Evolutionary conservation across 2,113 vertebrate species (phyloP).

Genomic region (Crotalus helleri): DNA sequence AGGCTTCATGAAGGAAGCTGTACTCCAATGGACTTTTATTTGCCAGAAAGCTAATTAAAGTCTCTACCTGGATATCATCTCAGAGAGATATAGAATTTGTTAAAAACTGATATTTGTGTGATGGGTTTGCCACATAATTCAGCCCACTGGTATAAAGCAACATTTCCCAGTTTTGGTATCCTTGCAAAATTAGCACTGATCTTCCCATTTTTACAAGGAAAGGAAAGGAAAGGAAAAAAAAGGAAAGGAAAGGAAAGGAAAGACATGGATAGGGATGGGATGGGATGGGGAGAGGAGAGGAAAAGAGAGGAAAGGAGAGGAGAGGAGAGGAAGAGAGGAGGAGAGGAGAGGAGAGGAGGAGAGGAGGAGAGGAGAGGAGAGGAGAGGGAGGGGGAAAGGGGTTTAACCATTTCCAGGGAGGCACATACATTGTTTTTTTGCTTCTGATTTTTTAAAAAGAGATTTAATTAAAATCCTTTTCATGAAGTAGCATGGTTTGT

Average conservation of each 20-base stretch:
- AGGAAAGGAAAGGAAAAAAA: neutral
- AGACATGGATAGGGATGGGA: fast-evolving
- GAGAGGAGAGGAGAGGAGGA: too few relatives aligned
- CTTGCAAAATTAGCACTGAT: neutral
- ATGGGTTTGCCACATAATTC: neutral
- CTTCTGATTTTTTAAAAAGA: neutral
- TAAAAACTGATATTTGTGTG: neutral
- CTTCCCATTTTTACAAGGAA: neutral
- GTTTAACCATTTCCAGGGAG: neutral
- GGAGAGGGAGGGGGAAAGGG: too few relatives aligned
- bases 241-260: too few relatives aligned
- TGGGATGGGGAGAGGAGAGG: fast-evolving
- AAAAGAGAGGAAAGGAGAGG: fast-evolving
- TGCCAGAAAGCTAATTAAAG: neutral
- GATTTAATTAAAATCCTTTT: neutral
- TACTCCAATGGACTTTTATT: neutral
- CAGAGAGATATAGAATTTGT: neutral
- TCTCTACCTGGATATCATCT: neutral
- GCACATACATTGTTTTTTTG: neutral
- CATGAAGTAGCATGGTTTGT: neutral
- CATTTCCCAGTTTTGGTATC: neutral
- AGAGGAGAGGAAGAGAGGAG: too few relatives aligned
- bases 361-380: too few relatives aligned
- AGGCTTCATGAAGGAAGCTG: neutral
- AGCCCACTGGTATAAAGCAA: neutral